These are phyloP conservation scores for Gambusia yucatana DNA, from an alignment of 2,797 vertebrate species.

Conservation along the genomic window DNA sequence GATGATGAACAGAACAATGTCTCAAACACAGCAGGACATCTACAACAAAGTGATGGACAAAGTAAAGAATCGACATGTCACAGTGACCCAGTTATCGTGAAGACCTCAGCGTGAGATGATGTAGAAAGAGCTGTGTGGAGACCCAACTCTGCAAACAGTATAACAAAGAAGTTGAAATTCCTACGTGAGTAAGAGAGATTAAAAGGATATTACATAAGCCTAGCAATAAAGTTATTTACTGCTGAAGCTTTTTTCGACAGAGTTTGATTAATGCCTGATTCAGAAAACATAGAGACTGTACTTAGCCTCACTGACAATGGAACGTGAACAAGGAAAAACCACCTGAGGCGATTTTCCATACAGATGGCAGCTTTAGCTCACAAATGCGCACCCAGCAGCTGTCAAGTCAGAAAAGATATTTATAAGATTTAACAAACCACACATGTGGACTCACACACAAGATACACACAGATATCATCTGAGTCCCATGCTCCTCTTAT, in stretches of 20 bases:
- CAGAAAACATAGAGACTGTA: slow-evolving; percentile 21
- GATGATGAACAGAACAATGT: neutral
- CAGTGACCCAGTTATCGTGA: neutral
- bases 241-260: slow-evolving; percentile 5
- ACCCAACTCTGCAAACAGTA: neutral
- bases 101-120: neutral
- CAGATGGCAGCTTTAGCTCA: slow-evolving; percentile 20
- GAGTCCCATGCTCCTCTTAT: slow-evolving; percentile 46
- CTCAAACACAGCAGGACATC: neutral
- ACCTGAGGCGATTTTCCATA: slow-evolving; percentile 17
- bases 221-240: slow-evolving; percentile 1
- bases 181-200: neutral
- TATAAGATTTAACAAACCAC: slow-evolving; percentile 28
- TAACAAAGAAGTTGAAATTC: neutral
- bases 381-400: neutral
- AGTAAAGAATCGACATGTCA: neutral
- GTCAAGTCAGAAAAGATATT: slow-evolving; percentile 25
- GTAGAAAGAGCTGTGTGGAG: neutral
- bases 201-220: slow-evolving; percentile 22
- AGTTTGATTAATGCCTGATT: slow-evolving; percentile 15
- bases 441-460: slow-evolving; percentile 22
- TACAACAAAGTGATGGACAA: neutral
- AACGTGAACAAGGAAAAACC: slow-evolving; percentile 19
- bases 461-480: slow-evolving; percentile 53
- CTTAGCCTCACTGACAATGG: slow-evolving; percentile 42